Evolutionary conservation across 2,888 invertebrate genomes (phyloP).

Genomic region (Tanytarsus gracilentus): DNA sequence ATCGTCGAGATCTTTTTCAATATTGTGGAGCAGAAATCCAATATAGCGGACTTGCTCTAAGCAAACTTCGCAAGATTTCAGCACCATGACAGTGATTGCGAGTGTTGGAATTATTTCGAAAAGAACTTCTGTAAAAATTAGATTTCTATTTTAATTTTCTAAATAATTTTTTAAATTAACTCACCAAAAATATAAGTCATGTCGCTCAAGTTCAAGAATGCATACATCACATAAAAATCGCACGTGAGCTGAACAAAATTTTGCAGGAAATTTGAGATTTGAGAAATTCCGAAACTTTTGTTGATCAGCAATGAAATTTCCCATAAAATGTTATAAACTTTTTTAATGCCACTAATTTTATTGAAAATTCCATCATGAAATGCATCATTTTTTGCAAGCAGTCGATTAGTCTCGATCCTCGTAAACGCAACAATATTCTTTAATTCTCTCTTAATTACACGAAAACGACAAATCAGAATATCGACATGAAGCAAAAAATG

Average conservation of each 20-base stretch:
- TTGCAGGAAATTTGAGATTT: constrained; percentile 30
- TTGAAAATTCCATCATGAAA: constrained; percentile 26
- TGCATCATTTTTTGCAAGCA: neutral
- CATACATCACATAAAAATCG: constrained; percentile 31
- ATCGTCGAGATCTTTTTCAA: constrained; percentile 29
- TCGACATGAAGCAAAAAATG: constrained; percentile 30
- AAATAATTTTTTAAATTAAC: neutral
- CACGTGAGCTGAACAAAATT: constrained; percentile 32
- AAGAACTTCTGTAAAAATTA: constrained; percentile 7
- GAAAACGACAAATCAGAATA: constrained; percentile 26
- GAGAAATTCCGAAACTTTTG: constrained; percentile 30
- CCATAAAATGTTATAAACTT: constrained; percentile 31
- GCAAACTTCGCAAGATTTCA: constrained; percentile 30
- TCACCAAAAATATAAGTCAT: constrained; percentile 29
- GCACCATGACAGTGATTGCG: constrained; percentile 27
- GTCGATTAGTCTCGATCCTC: constrained; percentile 6
- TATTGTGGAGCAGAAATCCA: constrained; percentile 30
- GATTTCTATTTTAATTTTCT: neutral
- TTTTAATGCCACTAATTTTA: constrained; percentile 29
- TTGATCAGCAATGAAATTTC: constrained; percentile 30
- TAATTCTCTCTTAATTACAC: constrained; percentile 28
- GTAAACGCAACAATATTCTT: constrained; percentile 27
- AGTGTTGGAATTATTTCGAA: constrained; percentile 25
- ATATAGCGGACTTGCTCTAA: constrained; percentile 30
- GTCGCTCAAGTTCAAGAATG: constrained; percentile 28